Percentiles rank a stretch among this genome's conserved stretches.
Conservation (phyloP, 2,888 invertebrate genomes). For the Bruchidius siliquastri region DNA sequence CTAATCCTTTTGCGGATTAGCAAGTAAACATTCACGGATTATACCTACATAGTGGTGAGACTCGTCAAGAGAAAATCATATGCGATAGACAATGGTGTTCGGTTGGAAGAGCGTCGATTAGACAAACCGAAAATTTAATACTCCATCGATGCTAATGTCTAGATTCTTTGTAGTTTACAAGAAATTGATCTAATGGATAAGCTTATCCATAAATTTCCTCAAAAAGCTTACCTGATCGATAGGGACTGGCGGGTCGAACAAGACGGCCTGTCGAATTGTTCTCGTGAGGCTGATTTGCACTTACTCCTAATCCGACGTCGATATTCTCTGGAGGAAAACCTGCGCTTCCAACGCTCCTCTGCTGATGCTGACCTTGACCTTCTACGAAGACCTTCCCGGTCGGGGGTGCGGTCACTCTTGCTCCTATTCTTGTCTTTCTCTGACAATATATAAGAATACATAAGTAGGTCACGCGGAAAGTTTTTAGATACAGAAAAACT, state of each 20-base stretch:
- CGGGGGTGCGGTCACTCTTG: neutral
- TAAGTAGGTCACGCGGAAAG: no score
- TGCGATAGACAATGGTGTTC: no score
- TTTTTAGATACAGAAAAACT: no score
- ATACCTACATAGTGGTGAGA: no score
- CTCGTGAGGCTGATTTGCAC: neutral
- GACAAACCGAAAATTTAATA: no score
- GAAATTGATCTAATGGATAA: no score
- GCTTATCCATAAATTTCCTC: neutral
- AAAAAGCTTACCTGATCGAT: neutral
- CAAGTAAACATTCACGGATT: no score
- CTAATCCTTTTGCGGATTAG: no score
- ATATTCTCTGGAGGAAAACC: neutral
- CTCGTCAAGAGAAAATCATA: no score
- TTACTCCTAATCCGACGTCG: neutral
- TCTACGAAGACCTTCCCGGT: neutral
- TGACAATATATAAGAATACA: neutral
- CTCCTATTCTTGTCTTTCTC: neutral
- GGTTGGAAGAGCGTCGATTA: no score
- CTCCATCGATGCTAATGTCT: no score
- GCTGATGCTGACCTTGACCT: neutral
- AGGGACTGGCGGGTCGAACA: neutral
- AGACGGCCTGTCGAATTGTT: neutral
- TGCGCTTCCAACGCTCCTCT: neutral
- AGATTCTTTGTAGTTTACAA: no score